phyloP scores from a whole-genome alignment of 2,888 invertebrate genomes.

The Rhagonycha lutea region DNA sequence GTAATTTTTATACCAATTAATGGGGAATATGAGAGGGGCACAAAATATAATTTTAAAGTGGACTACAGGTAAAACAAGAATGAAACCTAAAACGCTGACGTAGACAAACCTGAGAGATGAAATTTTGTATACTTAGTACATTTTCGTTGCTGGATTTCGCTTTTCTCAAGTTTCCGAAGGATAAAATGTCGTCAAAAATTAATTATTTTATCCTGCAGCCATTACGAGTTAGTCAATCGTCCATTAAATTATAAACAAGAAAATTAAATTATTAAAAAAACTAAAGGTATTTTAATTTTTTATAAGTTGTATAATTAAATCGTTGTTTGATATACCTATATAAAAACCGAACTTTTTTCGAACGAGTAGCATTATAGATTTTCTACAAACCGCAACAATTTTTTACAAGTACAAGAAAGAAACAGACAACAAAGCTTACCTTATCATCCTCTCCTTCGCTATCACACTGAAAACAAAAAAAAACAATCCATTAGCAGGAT shows the following conservation, averaged over 20 bases:
- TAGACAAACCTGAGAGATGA: too few relatives aligned
- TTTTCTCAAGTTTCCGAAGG: neutral
- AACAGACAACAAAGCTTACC: slow-evolving; percentile 62
- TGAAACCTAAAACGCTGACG: too few relatives aligned
- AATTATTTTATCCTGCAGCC: neutral
- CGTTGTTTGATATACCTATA: neutral
- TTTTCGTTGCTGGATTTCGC: neutral
- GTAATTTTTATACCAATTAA: too few relatives aligned
- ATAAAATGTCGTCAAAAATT: neutral
- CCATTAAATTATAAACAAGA: neutral
- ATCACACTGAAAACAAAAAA: slow-evolving; percentile 80
- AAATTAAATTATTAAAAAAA: neutral
- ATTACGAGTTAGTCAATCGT: neutral
- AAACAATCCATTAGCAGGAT: slow-evolving; percentile 47
- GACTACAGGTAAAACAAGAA: too few relatives aligned
- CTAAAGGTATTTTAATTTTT: neutral
- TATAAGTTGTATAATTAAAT: neutral
- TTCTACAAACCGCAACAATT: neutral
- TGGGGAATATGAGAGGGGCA: too few relatives aligned
- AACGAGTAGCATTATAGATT: neutral
- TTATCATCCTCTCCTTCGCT: slow-evolving; percentile 91
- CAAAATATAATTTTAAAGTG: too few relatives aligned
- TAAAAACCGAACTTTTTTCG: neutral
- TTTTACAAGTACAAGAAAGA: neutral
- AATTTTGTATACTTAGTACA: too few relatives aligned